phyloP scores from a whole-genome alignment of 2,888 invertebrate genomes.

The Eupithecia dodoneata region DNA sequence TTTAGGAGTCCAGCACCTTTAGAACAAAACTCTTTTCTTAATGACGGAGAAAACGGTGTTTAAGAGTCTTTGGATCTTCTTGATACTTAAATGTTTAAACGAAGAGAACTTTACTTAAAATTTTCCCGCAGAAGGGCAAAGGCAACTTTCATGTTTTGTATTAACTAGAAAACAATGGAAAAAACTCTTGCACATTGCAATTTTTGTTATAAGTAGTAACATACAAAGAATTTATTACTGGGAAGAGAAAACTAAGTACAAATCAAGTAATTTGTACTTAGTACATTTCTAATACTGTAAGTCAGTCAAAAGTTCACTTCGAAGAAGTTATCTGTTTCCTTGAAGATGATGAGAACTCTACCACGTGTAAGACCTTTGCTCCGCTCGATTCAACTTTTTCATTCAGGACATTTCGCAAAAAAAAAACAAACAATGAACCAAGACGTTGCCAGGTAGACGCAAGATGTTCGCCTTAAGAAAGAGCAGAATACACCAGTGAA shows the following conservation, averaged over 20 bases:
- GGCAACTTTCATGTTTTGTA: no score
- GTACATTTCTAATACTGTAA: not conserved
- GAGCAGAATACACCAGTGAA: constrained; percentile 40
- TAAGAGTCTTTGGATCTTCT: not conserved
- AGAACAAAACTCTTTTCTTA: constrained; percentile 5
- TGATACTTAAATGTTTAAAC: not conserved
- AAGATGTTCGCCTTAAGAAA: constrained; percentile 78
- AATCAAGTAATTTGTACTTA: no score
- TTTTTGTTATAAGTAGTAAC: no score
- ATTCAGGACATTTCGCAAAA: constrained; percentile 40
- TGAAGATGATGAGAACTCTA: not conserved
- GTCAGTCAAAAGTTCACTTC: not conserved
- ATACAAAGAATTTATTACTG: no score
- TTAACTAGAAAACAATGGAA: no score
- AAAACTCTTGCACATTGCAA: no score
- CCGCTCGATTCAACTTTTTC: constrained; percentile 7
- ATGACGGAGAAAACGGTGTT: not conserved
- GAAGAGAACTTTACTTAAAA: not conserved
- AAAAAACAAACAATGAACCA: constrained; percentile 64
- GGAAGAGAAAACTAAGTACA: no score
- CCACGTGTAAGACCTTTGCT: not conserved
- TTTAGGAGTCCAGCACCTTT: constrained; percentile 29
- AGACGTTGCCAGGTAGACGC: constrained; percentile 75
- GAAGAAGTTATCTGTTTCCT: not conserved
- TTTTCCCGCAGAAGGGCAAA: no score